Conservation (phyloP, 2,113 vertebrate genomes). For the Pheucticus melanocephalus region DNA sequence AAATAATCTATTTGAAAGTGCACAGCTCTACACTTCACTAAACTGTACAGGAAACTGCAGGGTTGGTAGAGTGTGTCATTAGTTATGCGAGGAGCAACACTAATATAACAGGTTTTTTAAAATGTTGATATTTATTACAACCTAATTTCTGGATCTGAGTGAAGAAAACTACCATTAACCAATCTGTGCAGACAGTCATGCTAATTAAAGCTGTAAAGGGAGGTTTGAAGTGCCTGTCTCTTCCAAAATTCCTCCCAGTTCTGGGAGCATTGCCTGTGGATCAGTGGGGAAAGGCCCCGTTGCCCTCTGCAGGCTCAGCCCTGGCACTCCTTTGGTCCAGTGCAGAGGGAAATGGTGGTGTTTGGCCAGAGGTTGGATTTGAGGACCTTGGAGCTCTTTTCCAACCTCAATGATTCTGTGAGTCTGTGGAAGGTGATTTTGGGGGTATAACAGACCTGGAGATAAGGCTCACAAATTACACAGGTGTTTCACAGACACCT, state of each 20-base stretch:
- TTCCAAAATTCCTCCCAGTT: neutral
- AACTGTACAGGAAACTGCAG: neutral
- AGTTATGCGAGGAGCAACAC: neutral
- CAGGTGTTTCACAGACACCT: neutral
- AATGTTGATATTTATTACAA: neutral
- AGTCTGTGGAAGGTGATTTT: neutral
- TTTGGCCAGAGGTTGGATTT: neutral
- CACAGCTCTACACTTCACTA: neutral
- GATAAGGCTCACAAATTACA: neutral
- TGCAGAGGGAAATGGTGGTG: neutral
- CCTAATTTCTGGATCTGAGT: neutral
- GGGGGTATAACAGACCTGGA: neutral
- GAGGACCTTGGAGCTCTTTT: neutral
- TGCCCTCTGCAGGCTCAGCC: neutral
- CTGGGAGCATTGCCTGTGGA: neutral
- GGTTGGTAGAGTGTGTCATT: neutral
- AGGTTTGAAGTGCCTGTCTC: neutral
- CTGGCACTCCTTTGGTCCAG: too few species aligned
- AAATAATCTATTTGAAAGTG: neutral
- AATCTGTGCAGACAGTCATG: neutral
- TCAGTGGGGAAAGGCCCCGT: fast-evolving
- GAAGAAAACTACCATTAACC: neutral
- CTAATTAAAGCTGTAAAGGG: neutral
- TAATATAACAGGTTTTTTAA: neutral
- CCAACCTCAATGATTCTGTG: neutral